Percentiles rank a stretch among this genome's conserved stretches.
These are phyloP conservation scores for Nesospiza acunhae DNA, from an alignment of 2,113 vertebrate genomes.

Conservation along the genomic window DNA sequence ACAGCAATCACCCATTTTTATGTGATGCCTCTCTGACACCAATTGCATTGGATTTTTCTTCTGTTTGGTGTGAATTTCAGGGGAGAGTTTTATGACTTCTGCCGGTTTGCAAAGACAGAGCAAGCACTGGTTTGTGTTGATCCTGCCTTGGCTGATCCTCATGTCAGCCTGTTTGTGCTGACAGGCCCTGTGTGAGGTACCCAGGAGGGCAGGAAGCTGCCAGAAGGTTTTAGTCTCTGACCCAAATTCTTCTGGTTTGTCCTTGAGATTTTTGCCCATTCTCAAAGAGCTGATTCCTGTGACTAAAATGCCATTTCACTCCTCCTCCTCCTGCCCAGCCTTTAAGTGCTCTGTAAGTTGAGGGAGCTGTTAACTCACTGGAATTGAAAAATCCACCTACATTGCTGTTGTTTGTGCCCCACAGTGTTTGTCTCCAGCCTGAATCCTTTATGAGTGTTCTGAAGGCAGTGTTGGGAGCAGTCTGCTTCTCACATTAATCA, in stretches of 20 bases:
- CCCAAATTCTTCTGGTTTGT: background rate
- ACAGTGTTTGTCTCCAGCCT: background rate
- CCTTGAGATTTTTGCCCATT: constrained; percentile 10
- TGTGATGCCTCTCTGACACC: background rate
- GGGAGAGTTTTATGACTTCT: background rate
- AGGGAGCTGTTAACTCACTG: background rate
- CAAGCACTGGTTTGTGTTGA: background rate
- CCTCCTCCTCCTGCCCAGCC: background rate
- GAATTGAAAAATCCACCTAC: constrained; percentile 8
- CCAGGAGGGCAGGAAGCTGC: background rate
- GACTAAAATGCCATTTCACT: constrained; percentile 11
- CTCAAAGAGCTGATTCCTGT: background rate
- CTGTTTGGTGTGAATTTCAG: background rate
- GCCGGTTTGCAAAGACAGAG: background rate
- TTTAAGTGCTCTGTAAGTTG: background rate
- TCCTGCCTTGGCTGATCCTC: background rate
- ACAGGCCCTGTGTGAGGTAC: background rate
- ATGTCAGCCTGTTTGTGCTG: background rate
- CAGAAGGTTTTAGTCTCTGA: background rate
- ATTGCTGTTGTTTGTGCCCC: background rate
- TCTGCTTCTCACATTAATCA: constrained; percentile 59
- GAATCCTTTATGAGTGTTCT: background rate
- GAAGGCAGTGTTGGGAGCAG: background rate
- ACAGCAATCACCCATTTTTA: background rate
- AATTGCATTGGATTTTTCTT: background rate